Conservation (phyloP, 2,113 vertebrate genomes). For the Entosphenus tridentatus region DNA sequence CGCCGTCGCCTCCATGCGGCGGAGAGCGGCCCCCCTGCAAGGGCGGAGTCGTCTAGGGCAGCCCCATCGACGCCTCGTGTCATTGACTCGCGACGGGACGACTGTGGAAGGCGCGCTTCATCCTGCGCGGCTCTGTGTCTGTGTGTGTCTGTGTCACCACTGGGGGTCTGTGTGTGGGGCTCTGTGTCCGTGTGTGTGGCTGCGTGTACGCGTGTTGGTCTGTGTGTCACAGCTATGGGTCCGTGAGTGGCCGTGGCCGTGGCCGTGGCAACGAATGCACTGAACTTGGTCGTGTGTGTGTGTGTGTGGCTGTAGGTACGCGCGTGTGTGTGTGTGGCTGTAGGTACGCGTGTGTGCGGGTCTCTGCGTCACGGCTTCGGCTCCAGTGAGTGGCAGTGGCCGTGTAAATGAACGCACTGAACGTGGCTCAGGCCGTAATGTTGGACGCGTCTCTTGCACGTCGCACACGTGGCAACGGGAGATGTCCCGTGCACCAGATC, state of each 20-base stretch:
- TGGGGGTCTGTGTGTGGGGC: neutral
- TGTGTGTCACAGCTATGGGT: neutral
- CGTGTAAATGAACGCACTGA: no score
- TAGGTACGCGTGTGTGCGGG: neutral
- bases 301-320: neutral
- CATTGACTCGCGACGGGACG: no score
- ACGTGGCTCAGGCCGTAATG: no score
- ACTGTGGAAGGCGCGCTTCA: neutral
- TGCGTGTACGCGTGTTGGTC: neutral
- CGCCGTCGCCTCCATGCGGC: no score
- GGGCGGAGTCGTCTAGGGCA: no score
- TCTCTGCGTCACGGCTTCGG: neutral
- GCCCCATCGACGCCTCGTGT: no score
- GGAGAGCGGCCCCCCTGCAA: no score
- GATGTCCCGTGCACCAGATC: no score
- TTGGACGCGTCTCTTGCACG: no score
- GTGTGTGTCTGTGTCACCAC: neutral
- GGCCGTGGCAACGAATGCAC: neutral
- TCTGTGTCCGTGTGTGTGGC: neutral
- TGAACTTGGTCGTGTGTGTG: neutral
- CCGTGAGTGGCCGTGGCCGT: neutral
- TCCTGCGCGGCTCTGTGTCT: neutral
- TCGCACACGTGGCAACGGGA: no score
- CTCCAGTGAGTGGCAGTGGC: neutral
- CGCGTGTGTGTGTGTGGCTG: constrained; percentile 1